phyloP scores from a whole-genome alignment of 2,113 vertebrate genomes.

The Nyctereutes procyonoides region DNA sequence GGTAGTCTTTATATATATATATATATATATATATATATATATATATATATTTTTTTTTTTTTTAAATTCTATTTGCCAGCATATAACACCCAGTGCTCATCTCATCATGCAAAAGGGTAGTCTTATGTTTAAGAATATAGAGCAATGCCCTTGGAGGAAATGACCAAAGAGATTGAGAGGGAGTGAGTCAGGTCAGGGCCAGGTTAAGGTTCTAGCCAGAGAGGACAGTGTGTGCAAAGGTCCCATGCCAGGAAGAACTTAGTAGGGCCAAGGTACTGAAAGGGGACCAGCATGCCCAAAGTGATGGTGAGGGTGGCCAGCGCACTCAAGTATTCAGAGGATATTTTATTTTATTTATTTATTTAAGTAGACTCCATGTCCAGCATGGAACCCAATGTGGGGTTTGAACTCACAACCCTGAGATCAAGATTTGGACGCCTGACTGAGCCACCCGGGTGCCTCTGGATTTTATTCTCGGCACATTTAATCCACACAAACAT shows the following conservation, averaged over 20 bases:
- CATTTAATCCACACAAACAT: neutral
- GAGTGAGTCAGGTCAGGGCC: neutral
- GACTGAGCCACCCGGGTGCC: neutral
- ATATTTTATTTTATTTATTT: neutral
- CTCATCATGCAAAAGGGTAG: too few relatives aligned
- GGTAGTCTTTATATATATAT: neutral
- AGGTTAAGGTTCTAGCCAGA: neutral
- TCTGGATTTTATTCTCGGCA: neutral
- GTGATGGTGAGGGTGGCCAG: neutral
- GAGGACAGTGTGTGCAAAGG: neutral
- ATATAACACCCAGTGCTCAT: too few relatives aligned
- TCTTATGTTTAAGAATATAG: neutral
- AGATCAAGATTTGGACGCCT: neutral
- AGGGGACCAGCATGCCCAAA: neutral
- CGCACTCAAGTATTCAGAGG: neutral
- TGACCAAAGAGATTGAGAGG: neutral
- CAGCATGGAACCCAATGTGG: neutral
- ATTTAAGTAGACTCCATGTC: neutral
- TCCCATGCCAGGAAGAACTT: accelerated
- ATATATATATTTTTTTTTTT: too few relatives aligned
- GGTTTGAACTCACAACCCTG: neutral
- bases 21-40: too few relatives aligned
- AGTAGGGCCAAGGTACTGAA: neutral
- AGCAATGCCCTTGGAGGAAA: neutral
- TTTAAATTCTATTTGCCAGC: neutral